phyloP scores from a whole-genome alignment of 2,113 vertebrate genomes.

The Malurus cyaneus region DNA sequence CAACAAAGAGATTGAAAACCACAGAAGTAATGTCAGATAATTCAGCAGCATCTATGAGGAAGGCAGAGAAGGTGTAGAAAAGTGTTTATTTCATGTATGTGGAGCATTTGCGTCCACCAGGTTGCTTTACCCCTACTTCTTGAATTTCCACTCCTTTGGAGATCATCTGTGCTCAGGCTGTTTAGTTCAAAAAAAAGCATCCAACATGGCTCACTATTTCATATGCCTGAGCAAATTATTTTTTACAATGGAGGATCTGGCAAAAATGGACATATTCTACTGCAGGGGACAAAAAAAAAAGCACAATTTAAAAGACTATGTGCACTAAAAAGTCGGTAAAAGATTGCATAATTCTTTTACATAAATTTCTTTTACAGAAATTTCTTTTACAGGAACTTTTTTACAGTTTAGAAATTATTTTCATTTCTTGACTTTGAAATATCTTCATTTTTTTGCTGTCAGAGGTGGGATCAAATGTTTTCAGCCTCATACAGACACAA shows the following conservation, averaged over 20 bases:
- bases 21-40: not conserved
- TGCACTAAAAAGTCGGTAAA: not conserved
- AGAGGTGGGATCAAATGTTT: not conserved
- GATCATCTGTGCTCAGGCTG: not conserved
- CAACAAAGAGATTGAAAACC: not conserved
- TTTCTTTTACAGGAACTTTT: not conserved
- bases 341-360: not conserved
- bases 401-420: not conserved
- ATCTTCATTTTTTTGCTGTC: not conserved
- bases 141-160: accelerated
- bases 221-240: not conserved
- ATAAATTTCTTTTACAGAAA: not conserved
- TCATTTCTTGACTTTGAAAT: not conserved
- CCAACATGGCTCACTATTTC: not conserved
- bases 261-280: not conserved
- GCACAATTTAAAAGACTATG: not conserved
- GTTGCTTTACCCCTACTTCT: not conserved
- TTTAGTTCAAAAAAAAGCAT: not conserved
- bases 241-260: not conserved
- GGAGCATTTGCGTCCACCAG: not conserved
- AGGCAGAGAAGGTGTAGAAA: not conserved
- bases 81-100: not conserved
- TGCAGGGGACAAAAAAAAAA: not conserved
- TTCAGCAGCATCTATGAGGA: not conserved
- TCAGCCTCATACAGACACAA: not conserved